Evolutionary conservation across 2,113 vertebrate species (phyloP), one percentile per base, ranked within the genome.

Genomic region (Dolichotis patagonum): DNA sequence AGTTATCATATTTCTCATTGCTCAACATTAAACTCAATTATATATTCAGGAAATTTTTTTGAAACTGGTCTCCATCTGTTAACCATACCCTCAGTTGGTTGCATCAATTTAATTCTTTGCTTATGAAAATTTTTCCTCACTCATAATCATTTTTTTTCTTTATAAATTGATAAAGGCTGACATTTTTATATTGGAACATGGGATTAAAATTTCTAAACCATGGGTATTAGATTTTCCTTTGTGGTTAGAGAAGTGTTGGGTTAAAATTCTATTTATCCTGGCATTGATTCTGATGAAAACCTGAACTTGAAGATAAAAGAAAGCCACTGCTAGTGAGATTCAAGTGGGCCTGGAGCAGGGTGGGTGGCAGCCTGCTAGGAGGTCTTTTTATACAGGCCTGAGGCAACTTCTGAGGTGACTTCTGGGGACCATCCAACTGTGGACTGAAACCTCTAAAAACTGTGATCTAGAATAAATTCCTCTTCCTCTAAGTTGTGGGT

Each of bases 161-260:
- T 60, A 12, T 94, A 60, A 91, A 84, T 73, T 95, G 91, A 84
- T 91, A 95, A 97, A 96, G 69, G 43, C 58, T 96, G 91, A 84
- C 86, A 95, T 93, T 97, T 98, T 96, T 87, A 54, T 94, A 86
- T 80, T 91, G 56, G 49, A 52, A 95, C 58, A 84, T 86, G 54
- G 88, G 38, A 82, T 88, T 92, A 82, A 96, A 93, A 71, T 88
- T 89, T 97, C 78, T 94, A 91, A 95, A 94, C 75, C 19, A 58
- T 69, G 35, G 30, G 26, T 85, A 78, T 95, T 60, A n/a, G 30
- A 32, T 92, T 85, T 92, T 97, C 62, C 71, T 94, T 82, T 91
- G 94, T 96, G 85, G 32, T 86, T 91, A 73, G 58, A 56, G 58
- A 96, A 90, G 24, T 24, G 4, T 83, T 96, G 83, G n/a, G 54